Base-by-base conservation (phyloP, 2,113 vertebrate species). In the Pheucticus melanocephalus region DNA sequence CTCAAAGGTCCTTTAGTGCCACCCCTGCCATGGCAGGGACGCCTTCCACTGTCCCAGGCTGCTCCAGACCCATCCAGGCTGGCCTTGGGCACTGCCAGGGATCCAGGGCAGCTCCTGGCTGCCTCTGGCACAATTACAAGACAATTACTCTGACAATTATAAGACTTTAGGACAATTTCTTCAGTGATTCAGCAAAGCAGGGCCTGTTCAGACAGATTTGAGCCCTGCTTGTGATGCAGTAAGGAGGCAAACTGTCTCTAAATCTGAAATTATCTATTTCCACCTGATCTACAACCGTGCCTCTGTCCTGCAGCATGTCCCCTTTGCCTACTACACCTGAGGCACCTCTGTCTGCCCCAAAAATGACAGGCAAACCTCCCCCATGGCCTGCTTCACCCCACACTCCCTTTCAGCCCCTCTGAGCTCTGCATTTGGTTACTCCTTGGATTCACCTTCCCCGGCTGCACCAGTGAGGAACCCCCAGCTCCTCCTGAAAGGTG, bases 321-420 rank as follows among this genome's bases (percentile, higher is more conserved):
- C 27, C 4, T 1, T 4, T 28, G 19, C 24, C 31, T 0, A 0
- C 10, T 13, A 13, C 19, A 31, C 16, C 16, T 5, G 5, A 45
- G 64, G 33, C 30, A 39, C 10, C 11, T 20, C 51, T 61, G 42
- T 73, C n/a, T 39, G 27, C 17, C 39, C 73, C 66, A 45, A 10
- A 71, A 82, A 33, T 5, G 4, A 15, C 23, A 20, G 37, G 7
- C 12, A 70, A 57, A 61, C 35, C 11, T 51, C 28, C 13, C 65
- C 12, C 10, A 9, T 4, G 4, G 16, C 28, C 31, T 13, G 33
- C 3, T 12, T 79, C 39, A 48, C 12, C 47, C 61, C 51, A 45
- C n/a, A 5, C 22, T 64, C 25, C 11, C 37, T 30, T 72, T 50
- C 48, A 68, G 61, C 35, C 42, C 42, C 24, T 48, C 53, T 71